Evolutionary conservation across 2,797 vertebrate genomes (phyloP).

Genomic region (Heliangelus exortis): DNA sequence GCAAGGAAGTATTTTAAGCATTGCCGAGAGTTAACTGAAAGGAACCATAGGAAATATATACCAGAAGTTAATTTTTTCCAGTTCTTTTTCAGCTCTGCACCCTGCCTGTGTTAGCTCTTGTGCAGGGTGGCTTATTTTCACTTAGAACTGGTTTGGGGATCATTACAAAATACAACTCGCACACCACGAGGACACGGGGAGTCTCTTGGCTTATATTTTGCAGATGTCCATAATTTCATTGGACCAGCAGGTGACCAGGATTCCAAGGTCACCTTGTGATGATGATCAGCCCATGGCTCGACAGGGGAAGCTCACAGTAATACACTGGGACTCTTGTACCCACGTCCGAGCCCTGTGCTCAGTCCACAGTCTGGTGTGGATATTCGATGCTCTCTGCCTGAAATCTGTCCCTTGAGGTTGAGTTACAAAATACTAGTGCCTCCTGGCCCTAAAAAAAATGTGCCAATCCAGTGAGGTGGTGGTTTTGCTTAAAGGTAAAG

Average conservation of each 20-base stretch:
- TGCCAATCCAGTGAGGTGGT: background rate
- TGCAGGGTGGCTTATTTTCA: constrained; percentile 35
- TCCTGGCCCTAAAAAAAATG: constrained; percentile 12
- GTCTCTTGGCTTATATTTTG: constrained; percentile 43
- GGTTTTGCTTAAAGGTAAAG: constrained; percentile 29
- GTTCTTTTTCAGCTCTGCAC: constrained; percentile 61
- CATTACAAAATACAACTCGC: constrained; percentile 32
- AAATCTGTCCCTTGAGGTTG: background rate
- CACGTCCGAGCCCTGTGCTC: rapidly evolving
- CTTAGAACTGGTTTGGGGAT: constrained; percentile 21
- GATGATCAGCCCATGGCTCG: background rate
- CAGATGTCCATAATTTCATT: constrained; percentile 51
- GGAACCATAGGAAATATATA: constrained; percentile 71
- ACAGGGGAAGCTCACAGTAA: background rate
- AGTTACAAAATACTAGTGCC: background rate
- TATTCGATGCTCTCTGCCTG: background rate
- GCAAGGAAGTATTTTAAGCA: constrained; percentile 55
- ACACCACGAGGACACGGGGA: background rate
- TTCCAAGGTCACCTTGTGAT: background rate
- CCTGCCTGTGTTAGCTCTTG: constrained; percentile 11
- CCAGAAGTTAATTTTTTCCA: constrained; percentile 75
- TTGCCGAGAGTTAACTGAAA: constrained; percentile 51
- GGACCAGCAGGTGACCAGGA: constrained; percentile 56
- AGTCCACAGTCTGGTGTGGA: background rate
- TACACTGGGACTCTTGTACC: background rate